Percentiles rank a stretch among this genome's conserved stretches.
Conservation (phyloP, 2,113 vertebrate genomes). For the Phyllostomus discolor region DNA sequence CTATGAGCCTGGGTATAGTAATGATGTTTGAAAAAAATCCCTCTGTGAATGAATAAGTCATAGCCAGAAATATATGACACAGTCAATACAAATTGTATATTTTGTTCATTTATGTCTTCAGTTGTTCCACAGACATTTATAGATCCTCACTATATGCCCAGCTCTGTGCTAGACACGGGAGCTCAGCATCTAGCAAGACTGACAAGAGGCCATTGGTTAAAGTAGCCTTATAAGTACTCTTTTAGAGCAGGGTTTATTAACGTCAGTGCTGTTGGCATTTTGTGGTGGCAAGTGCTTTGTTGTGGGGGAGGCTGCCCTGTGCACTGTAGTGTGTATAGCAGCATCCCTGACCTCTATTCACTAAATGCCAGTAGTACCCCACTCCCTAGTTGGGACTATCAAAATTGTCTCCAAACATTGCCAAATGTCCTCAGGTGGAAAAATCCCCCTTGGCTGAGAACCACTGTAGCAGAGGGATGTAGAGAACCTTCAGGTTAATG, state of each 20-base stretch:
- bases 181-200: neutral
- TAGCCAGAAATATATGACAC: neutral
- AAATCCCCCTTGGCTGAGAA: neutral
- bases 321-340: rapidly evolving
- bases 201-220: neutral
- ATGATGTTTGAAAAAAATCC: neutral
- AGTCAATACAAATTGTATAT: neutral
- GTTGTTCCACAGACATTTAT: neutral
- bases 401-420: neutral
- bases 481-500: neutral
- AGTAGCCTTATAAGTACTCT: neutral
- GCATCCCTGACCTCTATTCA: neutral
- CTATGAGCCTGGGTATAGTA: neutral
- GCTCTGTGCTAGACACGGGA: neutral
- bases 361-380: neutral
- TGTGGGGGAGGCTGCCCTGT: neutral
- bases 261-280: neutral
- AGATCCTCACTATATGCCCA: neutral
- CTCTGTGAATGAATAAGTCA: neutral
- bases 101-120: neutral
- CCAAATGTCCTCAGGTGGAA: neutral
- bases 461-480: neutral
- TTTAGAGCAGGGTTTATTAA: neutral
- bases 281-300: neutral
- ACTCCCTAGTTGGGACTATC: neutral